Conservation (phyloP, 2,113 vertebrate species). For the Sceloporus tristichus region DNA sequence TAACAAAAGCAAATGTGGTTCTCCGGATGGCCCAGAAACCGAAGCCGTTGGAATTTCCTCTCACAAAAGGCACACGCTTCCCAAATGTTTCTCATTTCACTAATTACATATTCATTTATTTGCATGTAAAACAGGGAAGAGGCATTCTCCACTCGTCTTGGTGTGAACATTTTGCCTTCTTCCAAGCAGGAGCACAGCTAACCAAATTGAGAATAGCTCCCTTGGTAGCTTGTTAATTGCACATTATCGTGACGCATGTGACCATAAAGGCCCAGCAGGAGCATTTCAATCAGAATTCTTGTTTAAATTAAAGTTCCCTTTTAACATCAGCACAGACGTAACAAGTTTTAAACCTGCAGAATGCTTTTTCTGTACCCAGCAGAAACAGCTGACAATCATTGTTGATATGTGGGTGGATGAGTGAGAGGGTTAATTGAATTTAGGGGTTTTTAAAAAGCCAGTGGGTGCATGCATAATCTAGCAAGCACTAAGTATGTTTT, state of each 20-base stretch:
- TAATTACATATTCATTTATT: background rate
- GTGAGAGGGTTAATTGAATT: background rate
- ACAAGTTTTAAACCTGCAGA: slow-evolving; percentile 29
- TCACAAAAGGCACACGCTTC: slow-evolving; percentile 41
- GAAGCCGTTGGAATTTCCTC: slow-evolving; percentile 57
- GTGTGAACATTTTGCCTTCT: slow-evolving; percentile 1
- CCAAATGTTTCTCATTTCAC: slow-evolving; percentile 1
- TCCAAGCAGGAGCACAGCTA: slow-evolving; percentile 6
- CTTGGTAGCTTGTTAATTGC: slow-evolving; percentile 37
- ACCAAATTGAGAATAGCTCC: slow-evolving; percentile 37
- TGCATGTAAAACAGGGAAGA: background rate
- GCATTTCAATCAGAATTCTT: slow-evolving; percentile 19
- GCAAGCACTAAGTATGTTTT: slow-evolving; percentile 2
- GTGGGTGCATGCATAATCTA: background rate
- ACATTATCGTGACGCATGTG: slow-evolving; percentile 32
- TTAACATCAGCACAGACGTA: slow-evolving; percentile 13
- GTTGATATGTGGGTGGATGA: background rate
- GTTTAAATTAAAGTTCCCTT: slow-evolving; percentile 31
- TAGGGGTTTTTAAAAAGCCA: background rate
- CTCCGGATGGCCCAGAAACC: slow-evolving; percentile 48
- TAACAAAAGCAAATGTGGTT: slow-evolving; percentile 71
- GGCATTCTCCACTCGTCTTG: slow-evolving; percentile 1
- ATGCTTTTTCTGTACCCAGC: background rate
- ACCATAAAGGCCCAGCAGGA: slow-evolving; percentile 34
- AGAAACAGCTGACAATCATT: slow-evolving; percentile 4